Evolutionary conservation across 2,113 vertebrate species (phyloP).

Genomic region (Myodes glareolus): DNA sequence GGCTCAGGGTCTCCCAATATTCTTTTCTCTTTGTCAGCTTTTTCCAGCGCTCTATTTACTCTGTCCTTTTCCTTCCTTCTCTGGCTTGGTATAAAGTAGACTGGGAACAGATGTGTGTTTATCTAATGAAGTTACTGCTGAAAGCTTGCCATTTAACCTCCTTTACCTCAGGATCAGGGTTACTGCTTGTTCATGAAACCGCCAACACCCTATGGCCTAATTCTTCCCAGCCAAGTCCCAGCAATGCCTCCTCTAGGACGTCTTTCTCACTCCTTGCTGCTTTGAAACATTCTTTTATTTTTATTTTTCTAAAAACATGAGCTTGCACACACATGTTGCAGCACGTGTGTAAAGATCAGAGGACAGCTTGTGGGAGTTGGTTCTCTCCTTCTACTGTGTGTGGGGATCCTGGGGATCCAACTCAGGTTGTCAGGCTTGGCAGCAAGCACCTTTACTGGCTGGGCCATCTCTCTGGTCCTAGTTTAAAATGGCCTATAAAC

Average conservation of each 20-base stretch:
- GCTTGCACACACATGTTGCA: not conserved
- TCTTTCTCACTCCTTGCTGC: not conserved
- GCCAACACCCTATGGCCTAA: slow-evolving; percentile 59
- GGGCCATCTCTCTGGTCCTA: not conserved
- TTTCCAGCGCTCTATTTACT: not conserved
- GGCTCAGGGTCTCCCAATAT: not conserved
- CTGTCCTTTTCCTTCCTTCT: slow-evolving; percentile 20
- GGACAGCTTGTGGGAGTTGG: not conserved
- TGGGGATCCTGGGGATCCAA: not conserved
- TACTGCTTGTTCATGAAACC: slow-evolving; percentile 57
- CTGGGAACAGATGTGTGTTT: slow-evolving; percentile 43
- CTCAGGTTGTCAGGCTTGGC: not conserved
- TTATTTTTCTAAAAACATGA: not conserved
- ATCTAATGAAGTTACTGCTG: slow-evolving; percentile 39
- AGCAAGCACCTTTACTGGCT: not conserved
- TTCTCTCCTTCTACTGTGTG: not conserved
- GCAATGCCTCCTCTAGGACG: not conserved
- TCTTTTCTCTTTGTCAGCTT: not conserved
- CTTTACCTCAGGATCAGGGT: slow-evolving; percentile 48
- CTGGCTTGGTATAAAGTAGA: slow-evolving; percentile 49
- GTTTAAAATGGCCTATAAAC: slow-evolving; percentile 8
- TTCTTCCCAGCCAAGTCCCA: slow-evolving; percentile 37
- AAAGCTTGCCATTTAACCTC: slow-evolving; percentile 61
- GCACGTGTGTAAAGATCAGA: not conserved
- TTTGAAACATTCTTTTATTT: slow-evolving; percentile 3